phyloP scores from a whole-genome alignment of 2,113 vertebrate species.

The Girardinichthys multiradiatus region DNA sequence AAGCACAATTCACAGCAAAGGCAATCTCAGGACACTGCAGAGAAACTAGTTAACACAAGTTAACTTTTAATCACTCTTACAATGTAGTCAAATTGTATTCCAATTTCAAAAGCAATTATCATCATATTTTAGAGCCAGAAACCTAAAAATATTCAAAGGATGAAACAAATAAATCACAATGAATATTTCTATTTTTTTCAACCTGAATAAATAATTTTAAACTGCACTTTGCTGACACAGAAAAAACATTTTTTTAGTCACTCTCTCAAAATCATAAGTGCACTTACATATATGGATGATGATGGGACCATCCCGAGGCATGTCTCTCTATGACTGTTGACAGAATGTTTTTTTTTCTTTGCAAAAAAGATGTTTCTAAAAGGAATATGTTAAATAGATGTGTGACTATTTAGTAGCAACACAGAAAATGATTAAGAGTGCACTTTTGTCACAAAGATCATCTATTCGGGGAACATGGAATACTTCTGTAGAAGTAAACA shows the following conservation, averaged over 20 bases:
- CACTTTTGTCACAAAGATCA: not conserved
- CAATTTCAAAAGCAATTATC: too few species aligned
- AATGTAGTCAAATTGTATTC: too few species aligned
- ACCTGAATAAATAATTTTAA: not conserved
- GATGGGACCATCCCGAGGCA: too few species aligned
- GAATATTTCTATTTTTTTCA: not conserved
- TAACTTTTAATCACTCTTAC: not conserved
- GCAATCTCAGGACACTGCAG: not conserved
- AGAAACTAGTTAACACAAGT: not conserved
- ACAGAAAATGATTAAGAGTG: not conserved
- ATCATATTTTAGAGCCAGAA: too few species aligned
- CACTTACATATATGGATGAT: not conserved
- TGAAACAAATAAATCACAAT: not conserved
- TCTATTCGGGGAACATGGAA: not conserved
- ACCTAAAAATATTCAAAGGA: too few species aligned
- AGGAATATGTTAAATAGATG: not conserved
- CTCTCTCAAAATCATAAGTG: not conserved
- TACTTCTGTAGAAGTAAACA: not conserved
- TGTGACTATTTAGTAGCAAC: not conserved
- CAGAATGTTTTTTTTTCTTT: not conserved
- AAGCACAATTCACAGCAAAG: not conserved
- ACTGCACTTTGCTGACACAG: not conserved
- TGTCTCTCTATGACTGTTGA: not conserved
- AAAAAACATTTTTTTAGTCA: not conserved
- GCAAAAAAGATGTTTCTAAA: not conserved